phyloP scores from a whole-genome alignment of 2,888 invertebrate species.

The Petrophora chlorosata region DNA sequence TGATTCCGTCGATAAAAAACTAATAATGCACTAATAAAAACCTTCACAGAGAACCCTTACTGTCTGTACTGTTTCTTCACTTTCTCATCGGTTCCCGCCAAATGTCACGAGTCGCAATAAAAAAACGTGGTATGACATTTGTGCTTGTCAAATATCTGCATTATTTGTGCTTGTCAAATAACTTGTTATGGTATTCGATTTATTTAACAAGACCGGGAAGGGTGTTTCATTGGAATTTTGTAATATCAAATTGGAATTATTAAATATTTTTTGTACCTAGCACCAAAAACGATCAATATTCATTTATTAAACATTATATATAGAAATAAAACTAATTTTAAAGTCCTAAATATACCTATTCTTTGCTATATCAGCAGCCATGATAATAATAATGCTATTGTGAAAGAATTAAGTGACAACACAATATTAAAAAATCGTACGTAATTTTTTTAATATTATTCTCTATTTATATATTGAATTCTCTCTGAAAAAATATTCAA shows the following conservation, averaged over 20 bases:
- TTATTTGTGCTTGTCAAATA: constrained; percentile 32
- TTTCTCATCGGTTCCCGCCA: constrained; percentile 39
- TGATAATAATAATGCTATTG: too few relatives aligned
- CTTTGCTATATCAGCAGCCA: too few relatives aligned
- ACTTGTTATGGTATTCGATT: constrained; percentile 21
- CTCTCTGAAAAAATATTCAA: too few relatives aligned
- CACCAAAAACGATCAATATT: background rate
- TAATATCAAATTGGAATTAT: background rate
- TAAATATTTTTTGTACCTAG: too few relatives aligned
- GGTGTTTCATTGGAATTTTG: constrained; percentile 20
- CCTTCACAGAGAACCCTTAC: constrained; percentile 1
- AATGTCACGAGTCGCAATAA: constrained; percentile 38
- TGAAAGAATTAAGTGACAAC: too few relatives aligned
- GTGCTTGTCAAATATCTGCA: constrained; percentile 30
- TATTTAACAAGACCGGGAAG: constrained; percentile 11
- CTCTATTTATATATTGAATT: too few relatives aligned
- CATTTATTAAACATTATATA: background rate
- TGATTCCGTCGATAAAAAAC: too few relatives aligned
- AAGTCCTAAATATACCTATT: too few relatives aligned
- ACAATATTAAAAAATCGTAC: too few relatives aligned
- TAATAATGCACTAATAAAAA: too few relatives aligned
- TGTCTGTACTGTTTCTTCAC: background rate
- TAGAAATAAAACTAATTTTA: too few relatives aligned
- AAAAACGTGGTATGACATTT: constrained; percentile 34
- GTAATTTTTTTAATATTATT: too few relatives aligned